Evolutionary conservation across 2,888 invertebrate genomes (phyloP), one percentile per base, ranked within the genome.

Genomic region (Brachypalpus laphriformis): DNA sequence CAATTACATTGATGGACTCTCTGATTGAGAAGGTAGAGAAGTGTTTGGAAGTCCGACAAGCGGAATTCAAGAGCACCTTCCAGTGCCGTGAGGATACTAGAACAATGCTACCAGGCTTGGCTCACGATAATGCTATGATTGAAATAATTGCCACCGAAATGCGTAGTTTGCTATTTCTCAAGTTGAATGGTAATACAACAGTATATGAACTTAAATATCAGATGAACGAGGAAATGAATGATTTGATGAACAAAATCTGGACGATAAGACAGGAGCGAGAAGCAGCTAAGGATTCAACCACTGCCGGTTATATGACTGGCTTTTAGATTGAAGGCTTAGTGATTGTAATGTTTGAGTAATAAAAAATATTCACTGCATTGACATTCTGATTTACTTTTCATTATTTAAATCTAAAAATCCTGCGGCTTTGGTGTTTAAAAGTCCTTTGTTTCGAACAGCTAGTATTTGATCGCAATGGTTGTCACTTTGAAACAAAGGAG

Each of bases 61-160:
- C 8, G 1, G 16, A 71, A 7, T 78, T 63, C 9, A 20, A 14
- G 8, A 8, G 49, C 9, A 49, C 18, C 9, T 65, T 28, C 6
- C 11, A 72, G 5, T 78, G 78, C 5, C 78, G 11, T 9, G 37
- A 56, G 8, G 37, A 57, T 1, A 9, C 16, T 0, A 65, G 72
- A 9, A 4, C 18, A 8, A 0, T 31, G 8, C 11, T 72, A 6
- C 72, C 78, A 49, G 8, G 5, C 1, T 34, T 77, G 18, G 37
- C 56, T n/a, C 31, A 45, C 18, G 16, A 70, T 3, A 31, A 22
- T 0, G 22, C 11, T 2, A 6, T 40, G 1, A 11, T 77, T 34
- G 8, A n/a, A n/a, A 6, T n/a, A 6, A 54, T 70, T 70, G 0
- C 0, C 11, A n/a, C 25, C 0, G 25, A 70, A 4, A 1, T 54